Evolutionary conservation across 2,888 invertebrate genomes (phyloP).

Genomic region (Drosophila niveifrons): DNA sequence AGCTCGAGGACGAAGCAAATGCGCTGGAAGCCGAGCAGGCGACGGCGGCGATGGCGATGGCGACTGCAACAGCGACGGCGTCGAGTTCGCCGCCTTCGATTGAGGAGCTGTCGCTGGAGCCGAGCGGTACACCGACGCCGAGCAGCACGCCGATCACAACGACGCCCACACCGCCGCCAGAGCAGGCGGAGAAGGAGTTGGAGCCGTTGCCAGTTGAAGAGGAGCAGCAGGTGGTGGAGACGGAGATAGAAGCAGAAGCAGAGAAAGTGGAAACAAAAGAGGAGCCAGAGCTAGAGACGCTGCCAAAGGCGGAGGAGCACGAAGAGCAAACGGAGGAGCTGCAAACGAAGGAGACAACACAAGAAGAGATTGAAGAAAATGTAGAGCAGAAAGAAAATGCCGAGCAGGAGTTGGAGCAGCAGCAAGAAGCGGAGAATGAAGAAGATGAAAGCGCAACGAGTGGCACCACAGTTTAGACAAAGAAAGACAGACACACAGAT

Average conservation of each 20-base stretch:
- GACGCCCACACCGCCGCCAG: constrained; percentile 31
- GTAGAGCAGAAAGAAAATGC: not conserved
- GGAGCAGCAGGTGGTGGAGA: not conserved
- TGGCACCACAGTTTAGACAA: not conserved
- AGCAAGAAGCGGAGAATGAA: constrained; percentile 33
- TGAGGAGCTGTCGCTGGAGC: constrained; percentile 37
- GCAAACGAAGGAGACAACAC: not conserved
- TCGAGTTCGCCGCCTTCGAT: constrained; percentile 34
- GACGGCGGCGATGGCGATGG: not conserved
- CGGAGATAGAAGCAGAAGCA: not conserved
- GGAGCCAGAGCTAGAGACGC: constrained; percentile 1
- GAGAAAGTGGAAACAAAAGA: not conserved
- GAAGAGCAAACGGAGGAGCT: not conserved
- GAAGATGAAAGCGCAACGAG: constrained; percentile 6
- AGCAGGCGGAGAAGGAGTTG: constrained; percentile 1
- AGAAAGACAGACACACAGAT: not conserved
- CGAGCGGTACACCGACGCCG: constrained; percentile 30
- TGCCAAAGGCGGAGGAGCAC: not conserved
- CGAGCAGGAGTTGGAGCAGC: not conserved
- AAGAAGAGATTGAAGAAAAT: not conserved
- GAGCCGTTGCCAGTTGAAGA: not conserved
- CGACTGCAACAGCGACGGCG: no score
- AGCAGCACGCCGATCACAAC: constrained; percentile 20
- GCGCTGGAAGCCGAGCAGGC: constrained; percentile 36
- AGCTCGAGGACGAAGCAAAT: constrained; percentile 37